These are phyloP conservation scores for Lepidochrysops patricia DNA, from an alignment of 2,888 invertebrate species.

Conservation along the genomic window DNA sequence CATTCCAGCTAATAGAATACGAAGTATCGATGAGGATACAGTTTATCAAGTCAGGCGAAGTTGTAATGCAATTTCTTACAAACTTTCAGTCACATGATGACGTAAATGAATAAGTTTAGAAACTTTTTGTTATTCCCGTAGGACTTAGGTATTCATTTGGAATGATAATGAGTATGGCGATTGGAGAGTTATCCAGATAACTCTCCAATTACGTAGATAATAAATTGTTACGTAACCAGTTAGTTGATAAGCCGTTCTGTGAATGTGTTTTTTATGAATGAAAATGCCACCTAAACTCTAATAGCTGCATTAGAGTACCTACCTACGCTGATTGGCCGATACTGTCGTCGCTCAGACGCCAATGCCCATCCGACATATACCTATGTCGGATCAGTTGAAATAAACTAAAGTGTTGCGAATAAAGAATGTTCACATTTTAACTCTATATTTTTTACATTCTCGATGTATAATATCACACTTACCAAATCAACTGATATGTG, in stretches of 20 bases:
- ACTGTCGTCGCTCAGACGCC: too few species aligned
- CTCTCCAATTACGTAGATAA: too few species aligned
- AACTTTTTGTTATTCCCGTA: neutral
- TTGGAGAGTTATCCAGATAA: neutral
- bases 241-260: too few species aligned
- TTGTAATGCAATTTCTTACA: slow-evolving; percentile 2
- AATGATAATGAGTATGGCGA: neutral
- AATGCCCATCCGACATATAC: too few species aligned
- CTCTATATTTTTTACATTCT: too few species aligned
- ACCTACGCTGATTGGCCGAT: too few species aligned
- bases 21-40: slow-evolving; percentile 2
- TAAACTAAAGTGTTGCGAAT: too few species aligned
- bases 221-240: neutral
- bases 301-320: too few species aligned
- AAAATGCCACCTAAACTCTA: too few species aligned
- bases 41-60: slow-evolving; percentile 5
- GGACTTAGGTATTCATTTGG: neutral
- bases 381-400: too few species aligned
- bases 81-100: neutral
- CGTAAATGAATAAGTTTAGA: slow-evolving; percentile 3
- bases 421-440: too few species aligned
- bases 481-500: slow-evolving; percentile 79
- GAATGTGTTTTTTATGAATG: too few species aligned
- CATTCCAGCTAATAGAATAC: slow-evolving; percentile 12
- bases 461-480: slow-evolving; percentile 38